Evolutionary conservation across 2,888 invertebrate genomes (phyloP), one percentile per base, ranked within the genome.

Genomic region (Lasioglossum villosulum): DNA sequence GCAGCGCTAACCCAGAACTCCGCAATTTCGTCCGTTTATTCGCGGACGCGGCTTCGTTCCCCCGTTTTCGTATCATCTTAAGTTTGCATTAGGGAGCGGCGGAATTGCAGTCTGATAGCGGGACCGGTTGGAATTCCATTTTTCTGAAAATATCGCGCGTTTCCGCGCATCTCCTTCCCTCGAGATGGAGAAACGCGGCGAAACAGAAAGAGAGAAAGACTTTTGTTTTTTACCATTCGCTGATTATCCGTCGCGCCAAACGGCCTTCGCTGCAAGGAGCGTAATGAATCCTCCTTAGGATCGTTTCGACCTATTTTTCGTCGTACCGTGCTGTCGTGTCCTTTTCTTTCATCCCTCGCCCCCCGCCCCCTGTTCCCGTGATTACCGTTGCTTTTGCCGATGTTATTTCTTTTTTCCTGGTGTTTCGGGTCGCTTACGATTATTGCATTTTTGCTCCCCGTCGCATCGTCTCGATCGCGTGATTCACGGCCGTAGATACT

Each of bases 261-360:
- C 76, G 48, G 45, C 45, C 45, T 75, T 56, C 56, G 71, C 45
- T 39, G 14, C 48, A 30, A 52, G 59, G 66, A 77, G 30, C 78
- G 86, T 81, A 86, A 86, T 78, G 86, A 86, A 86, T 86, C 78
- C 81, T 78, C 70, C 86, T 80, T 77, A 84, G 77, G 86, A 86
- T 74, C 80, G 86, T 81, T 86, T 75, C 86, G 81, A 85, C 86
- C 86, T 80, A 86, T 80, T 86, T 70, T 86, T 75, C 66, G 72
- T 72, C 39, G 45, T 52, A 30, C 63, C 75, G 52, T 72, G 73
- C 71, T 75, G 73, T 70, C 86, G 66, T 34, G 39, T 76, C 59
- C 66, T 42, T 85, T 27, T 75, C 72, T 37, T 80, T 59, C 56
- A 23, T 71, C 75, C 45, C 42, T n/a, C 45, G 34, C 3, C 34